Percentiles rank a stretch among this genome's conserved stretches.
Evolutionary conservation across 1,140 invertebrate genomes (phyloP).

Genomic region (Bombus impatiens): DNA sequence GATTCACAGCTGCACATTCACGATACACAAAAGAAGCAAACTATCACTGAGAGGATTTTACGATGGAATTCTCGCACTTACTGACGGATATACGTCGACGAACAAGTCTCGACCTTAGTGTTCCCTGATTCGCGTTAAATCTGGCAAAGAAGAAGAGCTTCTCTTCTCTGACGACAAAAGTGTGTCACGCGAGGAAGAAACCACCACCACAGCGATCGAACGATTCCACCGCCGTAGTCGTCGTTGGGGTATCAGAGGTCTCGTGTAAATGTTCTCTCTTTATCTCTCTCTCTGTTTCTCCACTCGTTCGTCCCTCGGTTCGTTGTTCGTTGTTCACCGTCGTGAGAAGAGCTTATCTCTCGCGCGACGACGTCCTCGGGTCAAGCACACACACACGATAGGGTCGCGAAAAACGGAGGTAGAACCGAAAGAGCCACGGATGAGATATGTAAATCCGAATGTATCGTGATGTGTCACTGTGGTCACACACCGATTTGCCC

Average conservation of each 20-base stretch:
- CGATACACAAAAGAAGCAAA: too few species aligned
- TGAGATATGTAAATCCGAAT: background rate
- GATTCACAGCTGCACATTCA: too few species aligned
- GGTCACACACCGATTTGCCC: background rate
- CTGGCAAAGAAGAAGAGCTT: constrained; percentile 14
- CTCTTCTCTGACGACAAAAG: constrained; percentile 55
- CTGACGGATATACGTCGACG: too few species aligned
- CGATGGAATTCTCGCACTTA: too few species aligned
- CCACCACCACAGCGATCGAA: constrained; percentile 53
- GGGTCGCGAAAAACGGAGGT: too few species aligned
- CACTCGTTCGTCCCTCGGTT: background rate
- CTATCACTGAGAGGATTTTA: too few species aligned
- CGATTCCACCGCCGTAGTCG: constrained; percentile 34
- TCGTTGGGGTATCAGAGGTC: constrained; percentile 14
- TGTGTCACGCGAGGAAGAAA: constrained; percentile 61
- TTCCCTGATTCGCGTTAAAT: background rate
- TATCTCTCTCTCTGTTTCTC: background rate
- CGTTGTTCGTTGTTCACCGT: constrained; percentile 1
- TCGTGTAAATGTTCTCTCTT: constrained; percentile 21
- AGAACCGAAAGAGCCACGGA: background rate
- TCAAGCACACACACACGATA: too few species aligned
- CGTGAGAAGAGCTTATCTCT: background rate
- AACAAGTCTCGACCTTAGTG: background rate
- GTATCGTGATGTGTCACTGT: constrained; percentile 29
- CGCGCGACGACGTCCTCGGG: too few species aligned